Evolutionary conservation across 2,888 invertebrate genomes (phyloP), one percentile per base, ranked within the genome.

Genomic region (Rhorus exstirpatorius): DNA sequence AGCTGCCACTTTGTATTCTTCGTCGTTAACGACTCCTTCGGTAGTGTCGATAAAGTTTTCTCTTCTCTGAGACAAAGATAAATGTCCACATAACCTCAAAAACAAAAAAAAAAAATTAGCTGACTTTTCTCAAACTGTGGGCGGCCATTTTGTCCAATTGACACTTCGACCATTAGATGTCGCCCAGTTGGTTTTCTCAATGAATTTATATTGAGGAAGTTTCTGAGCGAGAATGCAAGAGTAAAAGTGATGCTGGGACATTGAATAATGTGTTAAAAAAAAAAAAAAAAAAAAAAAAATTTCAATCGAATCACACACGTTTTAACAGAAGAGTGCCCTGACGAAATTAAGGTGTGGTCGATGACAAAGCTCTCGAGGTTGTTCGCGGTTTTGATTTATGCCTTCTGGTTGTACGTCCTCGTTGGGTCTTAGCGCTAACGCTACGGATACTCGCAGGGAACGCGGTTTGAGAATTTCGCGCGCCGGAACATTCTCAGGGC

Each of bases 311-410:
- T 74, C 60, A 38, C 53, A 60, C 63, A 24, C 21, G 53, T 17
- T 41, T 8, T 65, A 51, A 10, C 58, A n/a, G 35, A 79, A 68
- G 74, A 81, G 76, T 71, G 75, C 55, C 71, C 41, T 65, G 70
- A 70, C 75, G 63, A 80, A 76, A 76, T 44, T 49, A 61, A 81
- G 81, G 81, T 81, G 81, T 81, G 81, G 81, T 77, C 81, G 81
- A 77, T 81, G 72, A 74, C 72, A 74, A 74, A 51, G 67, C 35
- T n/a, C n/a, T n/a, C 81, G 77, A 74, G 60, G 61, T 60, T 77
- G 72, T 72, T 65, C 72, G 70, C 26, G 44, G 49, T 53, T 51
- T 51, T 41, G 61, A 71, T 72, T 31, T 17, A 14, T 60, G n/a
- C 65, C 65, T 65, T 10, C 10, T 31, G 26, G 17, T 46, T 49